These are phyloP conservation scores for Eriosoma lanigerum DNA, from an alignment of 1,140 invertebrate species.

Conservation along the genomic window DNA sequence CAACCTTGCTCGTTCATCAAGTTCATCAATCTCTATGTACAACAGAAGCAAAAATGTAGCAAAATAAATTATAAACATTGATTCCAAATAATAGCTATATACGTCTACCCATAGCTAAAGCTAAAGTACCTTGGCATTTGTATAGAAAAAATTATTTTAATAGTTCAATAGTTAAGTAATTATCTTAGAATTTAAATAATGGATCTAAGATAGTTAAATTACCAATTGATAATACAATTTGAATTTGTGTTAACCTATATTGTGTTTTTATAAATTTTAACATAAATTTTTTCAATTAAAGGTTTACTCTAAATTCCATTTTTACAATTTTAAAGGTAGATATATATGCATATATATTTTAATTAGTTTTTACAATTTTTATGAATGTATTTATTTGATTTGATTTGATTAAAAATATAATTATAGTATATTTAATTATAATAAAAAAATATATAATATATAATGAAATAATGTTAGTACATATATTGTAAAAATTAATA, in stretches of 20 bases:
- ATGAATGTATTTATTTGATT: too few relatives aligned
- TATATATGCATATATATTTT: neutral
- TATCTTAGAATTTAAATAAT: neutral
- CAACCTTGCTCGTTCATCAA: too few relatives aligned
- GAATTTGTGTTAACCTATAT: neutral
- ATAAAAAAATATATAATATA: too few relatives aligned
- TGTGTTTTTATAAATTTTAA: neutral
- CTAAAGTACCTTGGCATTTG: too few relatives aligned
- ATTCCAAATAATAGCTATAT: too few relatives aligned
- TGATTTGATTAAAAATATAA: neutral
- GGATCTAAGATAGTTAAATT: neutral
- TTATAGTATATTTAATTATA: too few relatives aligned
- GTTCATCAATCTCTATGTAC: too few relatives aligned
- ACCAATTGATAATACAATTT: neutral
- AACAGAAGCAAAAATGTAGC: too few relatives aligned
- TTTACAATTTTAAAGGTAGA: constrained; percentile 36
- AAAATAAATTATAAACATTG: too few relatives aligned
- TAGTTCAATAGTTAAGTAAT: neutral
- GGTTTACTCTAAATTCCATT: constrained; percentile 22
- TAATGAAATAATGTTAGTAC: neutral
- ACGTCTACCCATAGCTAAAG: too few relatives aligned
- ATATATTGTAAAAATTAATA: neutral
- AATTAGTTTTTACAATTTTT: neutral
- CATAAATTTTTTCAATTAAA: constrained; percentile 29
- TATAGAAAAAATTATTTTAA: too few relatives aligned